Evolutionary conservation across 2,113 vertebrate genomes (phyloP).

Genomic region (Spilogale gracilis): DNA sequence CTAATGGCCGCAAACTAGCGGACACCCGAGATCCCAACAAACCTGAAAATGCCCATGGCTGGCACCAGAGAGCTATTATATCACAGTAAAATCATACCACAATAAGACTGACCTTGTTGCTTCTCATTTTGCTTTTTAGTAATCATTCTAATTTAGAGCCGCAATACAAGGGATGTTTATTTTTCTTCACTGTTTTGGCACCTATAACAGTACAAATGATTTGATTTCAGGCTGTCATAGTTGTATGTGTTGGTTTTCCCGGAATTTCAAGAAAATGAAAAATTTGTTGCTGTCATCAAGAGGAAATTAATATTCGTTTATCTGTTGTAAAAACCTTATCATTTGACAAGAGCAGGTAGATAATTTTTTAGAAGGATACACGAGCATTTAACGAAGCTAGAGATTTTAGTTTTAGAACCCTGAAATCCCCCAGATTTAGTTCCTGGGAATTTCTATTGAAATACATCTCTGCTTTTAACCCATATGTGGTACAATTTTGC

Average conservation of each 20-base stretch:
- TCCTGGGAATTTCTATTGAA: background rate
- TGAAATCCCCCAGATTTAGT: background rate
- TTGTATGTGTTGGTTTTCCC: background rate
- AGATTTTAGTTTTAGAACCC: background rate
- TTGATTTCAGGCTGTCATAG: background rate
- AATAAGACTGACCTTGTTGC: background rate
- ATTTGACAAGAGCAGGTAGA: background rate
- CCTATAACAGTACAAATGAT: background rate
- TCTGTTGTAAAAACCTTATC: background rate
- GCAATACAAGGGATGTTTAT: background rate
- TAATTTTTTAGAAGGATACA: background rate
- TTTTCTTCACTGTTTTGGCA: background rate
- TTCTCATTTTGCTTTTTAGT: background rate
- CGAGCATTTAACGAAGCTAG: background rate
- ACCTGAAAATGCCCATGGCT: background rate
- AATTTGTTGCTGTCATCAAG: background rate
- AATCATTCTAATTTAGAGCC: background rate
- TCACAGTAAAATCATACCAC: background rate
- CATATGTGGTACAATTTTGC: background rate
- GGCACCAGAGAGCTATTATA: background rate
- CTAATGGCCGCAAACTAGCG: too few relatives aligned
- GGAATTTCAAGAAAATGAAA: background rate
- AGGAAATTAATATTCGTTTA: background rate
- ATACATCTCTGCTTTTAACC: background rate
- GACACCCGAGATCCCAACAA: too few relatives aligned